Conservation (phyloP, 2,888 invertebrate genomes). For the Laspeyria flexula region DNA sequence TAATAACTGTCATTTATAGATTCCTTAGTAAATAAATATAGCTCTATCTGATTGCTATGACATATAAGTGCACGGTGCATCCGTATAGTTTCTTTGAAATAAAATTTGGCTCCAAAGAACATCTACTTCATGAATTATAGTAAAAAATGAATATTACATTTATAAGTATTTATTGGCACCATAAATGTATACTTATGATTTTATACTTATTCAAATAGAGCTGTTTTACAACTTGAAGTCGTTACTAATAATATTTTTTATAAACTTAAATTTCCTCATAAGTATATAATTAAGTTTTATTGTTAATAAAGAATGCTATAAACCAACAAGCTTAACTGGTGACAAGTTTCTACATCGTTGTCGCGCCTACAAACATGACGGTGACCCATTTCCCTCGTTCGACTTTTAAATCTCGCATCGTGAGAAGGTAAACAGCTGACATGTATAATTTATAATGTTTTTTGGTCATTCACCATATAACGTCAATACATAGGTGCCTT, state of each 20-base stretch:
- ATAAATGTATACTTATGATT: too few relatives aligned
- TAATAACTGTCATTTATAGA: too few relatives aligned
- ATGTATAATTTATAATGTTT: slow-evolving; percentile 15
- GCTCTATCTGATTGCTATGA: too few relatives aligned
- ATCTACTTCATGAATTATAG: too few relatives aligned
- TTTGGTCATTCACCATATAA: slow-evolving; percentile 6
- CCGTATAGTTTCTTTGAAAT: too few relatives aligned
- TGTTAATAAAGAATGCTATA: not conserved
- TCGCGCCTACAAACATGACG: slow-evolving; percentile 21
- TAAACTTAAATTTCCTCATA: not conserved
- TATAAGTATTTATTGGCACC: too few relatives aligned
- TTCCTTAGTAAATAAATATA: too few relatives aligned
- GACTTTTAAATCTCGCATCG: slow-evolving; percentile 38
- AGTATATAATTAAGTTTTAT: not conserved
- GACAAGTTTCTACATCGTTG: slow-evolving; percentile 20
- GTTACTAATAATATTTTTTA: too few relatives aligned
- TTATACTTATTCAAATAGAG: not conserved
- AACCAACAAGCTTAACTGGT: slow-evolving; percentile 1
- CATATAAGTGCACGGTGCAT: too few relatives aligned
- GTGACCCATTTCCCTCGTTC: slow-evolving; percentile 43
- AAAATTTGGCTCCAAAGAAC: too few relatives aligned
- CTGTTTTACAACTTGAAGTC: too few relatives aligned
- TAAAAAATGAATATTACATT: too few relatives aligned
- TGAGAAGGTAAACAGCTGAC: slow-evolving; percentile 31
- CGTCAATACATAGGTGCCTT: slow-evolving; percentile 6